Base-by-base conservation (phyloP, 2,113 vertebrate species). In the Cryptomyrus ogoouensis region DNA sequence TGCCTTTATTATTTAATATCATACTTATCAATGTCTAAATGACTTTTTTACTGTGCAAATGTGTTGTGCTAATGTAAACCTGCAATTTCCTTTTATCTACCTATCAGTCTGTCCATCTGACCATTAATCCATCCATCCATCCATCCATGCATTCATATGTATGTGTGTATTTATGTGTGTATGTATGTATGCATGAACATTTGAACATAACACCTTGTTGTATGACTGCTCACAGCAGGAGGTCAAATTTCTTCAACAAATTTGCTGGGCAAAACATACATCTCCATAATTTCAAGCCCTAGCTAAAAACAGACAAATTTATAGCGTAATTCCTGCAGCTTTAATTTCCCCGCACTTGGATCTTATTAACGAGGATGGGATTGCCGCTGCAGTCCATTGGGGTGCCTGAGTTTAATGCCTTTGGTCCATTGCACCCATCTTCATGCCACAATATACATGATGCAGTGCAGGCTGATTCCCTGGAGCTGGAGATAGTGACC, bases 401-500 rank as follows among this genome's bases (percentile, higher is more conserved):
- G 44, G 47, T 50, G 85, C 62, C 53, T 53, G 89, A 70, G 27
- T 89, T 88, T 83, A 88, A 90, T 50, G 39, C 31, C 27, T 35
- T 50, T 70, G 56, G 50, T 62, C 52, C 87, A 85, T 90, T 62
- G 53, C 42, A 31, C 58, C 53, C n/a, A 85, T 88, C 87, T 88
- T 66, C 89, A 86, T 49, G 49, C 50, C 80, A 70, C 31, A 21
- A 80, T 85, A 70, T 66, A 89, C 35, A 83, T 17, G 27, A 56
- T 58, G 74, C 89, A 70, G 87, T 77, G 74, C 42, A 74, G 58
- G 87, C 90, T 87, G 91, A 91, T 88, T 92, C 91, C 70, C 88
- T 44, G 90, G 58, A 90, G 92, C 92, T 85, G 91, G 90, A 91
- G 92, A 92, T 93, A 91, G 88, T 91, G 88, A 19, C 89, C 88